These are phyloP conservation scores for Alitta virens DNA, from an alignment of 2,888 invertebrate genomes.

Conservation along the genomic window DNA sequence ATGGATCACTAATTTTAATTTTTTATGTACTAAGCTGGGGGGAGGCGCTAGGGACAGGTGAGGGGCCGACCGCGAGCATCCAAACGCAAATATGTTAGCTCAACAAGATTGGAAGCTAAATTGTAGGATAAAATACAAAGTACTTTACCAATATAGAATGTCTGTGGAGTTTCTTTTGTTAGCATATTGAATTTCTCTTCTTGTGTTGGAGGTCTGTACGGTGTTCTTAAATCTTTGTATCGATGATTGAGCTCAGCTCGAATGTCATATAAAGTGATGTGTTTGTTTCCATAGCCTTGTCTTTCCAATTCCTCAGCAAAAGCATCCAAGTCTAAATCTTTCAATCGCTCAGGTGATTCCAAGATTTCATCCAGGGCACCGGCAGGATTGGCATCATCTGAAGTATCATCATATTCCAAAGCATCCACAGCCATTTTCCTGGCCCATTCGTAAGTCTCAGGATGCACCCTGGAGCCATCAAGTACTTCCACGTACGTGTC, in stretches of 20 bases:
- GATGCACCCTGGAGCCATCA: constrained; percentile 96
- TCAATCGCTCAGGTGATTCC: constrained; percentile 88
- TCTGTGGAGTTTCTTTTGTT: constrained; percentile 93
- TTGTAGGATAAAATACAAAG: too few relatives aligned
- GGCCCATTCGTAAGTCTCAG: constrained; percentile 99
- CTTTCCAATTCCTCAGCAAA: constrained; percentile 96
- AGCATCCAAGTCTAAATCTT: constrained; percentile 95
- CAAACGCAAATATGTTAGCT: too few relatives aligned
- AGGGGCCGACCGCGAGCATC: too few relatives aligned
- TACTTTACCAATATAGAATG: constrained; percentile 80
- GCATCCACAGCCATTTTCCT: constrained; percentile 99
- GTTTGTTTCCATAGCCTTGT: constrained; percentile 69
- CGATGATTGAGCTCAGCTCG: constrained; percentile 90
- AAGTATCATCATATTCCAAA: constrained; percentile 86
- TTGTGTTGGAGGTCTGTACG: constrained; percentile 75
- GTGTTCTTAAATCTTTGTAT: constrained; percentile 83
- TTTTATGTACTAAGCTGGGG: too few relatives aligned
- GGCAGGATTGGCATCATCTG: constrained; percentile 86
- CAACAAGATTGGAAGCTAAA: too few relatives aligned
- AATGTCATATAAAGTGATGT: constrained; percentile 93
- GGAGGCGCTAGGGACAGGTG: too few relatives aligned
- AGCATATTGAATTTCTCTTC: constrained; percentile 92
- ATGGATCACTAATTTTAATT: too few relatives aligned
- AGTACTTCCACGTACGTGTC: constrained; percentile 94
- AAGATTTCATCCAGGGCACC: constrained; percentile 96